phyloP scores from a whole-genome alignment of 2,797 vertebrate species.

The Pipistrellus pipistrellus region DNA sequence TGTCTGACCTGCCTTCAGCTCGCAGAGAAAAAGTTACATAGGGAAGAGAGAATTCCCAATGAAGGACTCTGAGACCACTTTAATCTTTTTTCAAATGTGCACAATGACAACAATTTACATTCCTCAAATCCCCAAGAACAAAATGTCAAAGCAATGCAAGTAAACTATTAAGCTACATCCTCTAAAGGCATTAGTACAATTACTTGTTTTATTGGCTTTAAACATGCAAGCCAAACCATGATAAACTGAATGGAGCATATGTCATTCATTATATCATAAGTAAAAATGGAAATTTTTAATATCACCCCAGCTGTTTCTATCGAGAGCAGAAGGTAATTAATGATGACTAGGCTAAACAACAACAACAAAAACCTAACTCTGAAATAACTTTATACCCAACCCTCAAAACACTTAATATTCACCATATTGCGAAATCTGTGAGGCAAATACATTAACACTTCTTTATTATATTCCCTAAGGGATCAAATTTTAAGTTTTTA shows the following conservation, averaged over 20 bases:
- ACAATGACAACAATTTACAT: constrained; percentile 66
- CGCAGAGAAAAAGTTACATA: constrained; percentile 46
- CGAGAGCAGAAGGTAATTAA: constrained; percentile 72
- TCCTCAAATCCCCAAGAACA: constrained; percentile 50
- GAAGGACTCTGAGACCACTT: constrained; percentile 44
- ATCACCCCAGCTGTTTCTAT: constrained; percentile 74
- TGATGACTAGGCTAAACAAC: constrained; percentile 69
- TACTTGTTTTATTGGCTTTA: constrained; percentile 72
- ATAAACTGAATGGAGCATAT: constrained; percentile 74
- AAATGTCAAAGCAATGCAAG: constrained; percentile 66
- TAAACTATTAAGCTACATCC: constrained; percentile 73
- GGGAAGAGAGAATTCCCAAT: background rate
- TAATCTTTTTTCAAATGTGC: constrained; percentile 20
- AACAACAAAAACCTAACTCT: background rate
- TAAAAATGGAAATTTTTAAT: constrained; percentile 76
- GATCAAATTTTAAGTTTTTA: constrained; percentile 77
- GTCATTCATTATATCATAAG: constrained; percentile 73
- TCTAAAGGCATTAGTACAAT: constrained; percentile 71
- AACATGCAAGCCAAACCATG: background rate
- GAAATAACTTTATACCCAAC: constrained; percentile 69
- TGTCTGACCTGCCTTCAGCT: background rate
- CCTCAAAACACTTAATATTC: constrained; percentile 73
- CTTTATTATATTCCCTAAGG: constrained; percentile 59
- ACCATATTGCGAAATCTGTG: constrained; percentile 56
- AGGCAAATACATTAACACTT: constrained; percentile 61